Percentiles rank a stretch among this genome's conserved stretches.
These are phyloP conservation scores for Lasioglossum oenotherae DNA, from an alignment of 2,888 invertebrate genomes.

Conservation along the genomic window DNA sequence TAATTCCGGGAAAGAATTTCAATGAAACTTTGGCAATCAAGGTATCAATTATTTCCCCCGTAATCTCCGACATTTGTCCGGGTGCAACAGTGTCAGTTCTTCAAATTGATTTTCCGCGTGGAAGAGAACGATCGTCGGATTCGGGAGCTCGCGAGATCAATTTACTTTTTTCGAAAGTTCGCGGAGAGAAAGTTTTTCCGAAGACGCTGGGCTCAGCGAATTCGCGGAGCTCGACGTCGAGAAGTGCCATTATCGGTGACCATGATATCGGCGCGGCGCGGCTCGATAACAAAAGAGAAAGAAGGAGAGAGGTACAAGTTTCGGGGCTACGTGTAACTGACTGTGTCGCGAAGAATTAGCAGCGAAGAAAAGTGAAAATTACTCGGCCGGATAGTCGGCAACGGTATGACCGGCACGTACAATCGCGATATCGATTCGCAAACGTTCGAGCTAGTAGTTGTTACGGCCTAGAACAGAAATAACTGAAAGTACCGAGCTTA, in stretches of 20 bases:
- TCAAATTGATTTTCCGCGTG: not conserved
- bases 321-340: not conserved
- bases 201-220: conserved; percentile 1
- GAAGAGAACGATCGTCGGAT: not conserved
- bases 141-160: not conserved
- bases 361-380: conserved; percentile 38
- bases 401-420: conserved; percentile 50
- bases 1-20: not conserved
- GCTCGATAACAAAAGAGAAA: not conserved
- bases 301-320: not conserved
- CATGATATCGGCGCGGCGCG: not conserved
- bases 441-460: conserved; percentile 65
- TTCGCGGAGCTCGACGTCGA: not conserved
- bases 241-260: not conserved
- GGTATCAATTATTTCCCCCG: not conserved
- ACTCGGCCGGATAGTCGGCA: conserved; percentile 35
- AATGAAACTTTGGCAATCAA: not conserved
- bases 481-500: conserved; percentile 67
- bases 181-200: not conserved
- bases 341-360: conserved; percentile 44
- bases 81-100: not conserved
- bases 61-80: not conserved
- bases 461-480: conserved; percentile 77
- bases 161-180: not conserved
- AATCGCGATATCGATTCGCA: conserved; percentile 73